Evolutionary conservation across 2,888 invertebrate species (phyloP).

Genomic region (Nysson spinosus): DNA sequence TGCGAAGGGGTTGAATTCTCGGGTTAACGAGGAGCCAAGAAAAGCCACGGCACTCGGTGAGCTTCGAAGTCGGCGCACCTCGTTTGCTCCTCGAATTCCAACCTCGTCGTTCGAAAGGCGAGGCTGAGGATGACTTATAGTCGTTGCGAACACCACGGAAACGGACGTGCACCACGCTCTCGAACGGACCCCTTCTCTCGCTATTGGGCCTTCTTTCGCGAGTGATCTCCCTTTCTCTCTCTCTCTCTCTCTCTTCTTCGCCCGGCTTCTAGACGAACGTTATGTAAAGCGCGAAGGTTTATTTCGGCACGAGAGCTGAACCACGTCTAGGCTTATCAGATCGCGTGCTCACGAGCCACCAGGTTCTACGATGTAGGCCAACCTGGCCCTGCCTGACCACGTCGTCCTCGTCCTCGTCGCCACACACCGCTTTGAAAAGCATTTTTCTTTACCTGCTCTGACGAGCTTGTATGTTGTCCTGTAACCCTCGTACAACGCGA

Average conservation of each 20-base stretch:
- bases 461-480: too few species aligned
- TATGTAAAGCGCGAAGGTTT: slow-evolving; percentile 76
- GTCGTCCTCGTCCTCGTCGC: slow-evolving; percentile 32
- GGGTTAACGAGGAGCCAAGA: too few species aligned
- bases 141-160: slow-evolving; percentile 60
- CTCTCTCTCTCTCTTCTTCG: slow-evolving; percentile 7
- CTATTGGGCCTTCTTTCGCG: too few species aligned
- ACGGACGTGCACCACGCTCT: slow-evolving; percentile 61
- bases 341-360: slow-evolving; percentile 73
- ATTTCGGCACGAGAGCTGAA: slow-evolving; percentile 73
- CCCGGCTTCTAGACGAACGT: slow-evolving; percentile 65
- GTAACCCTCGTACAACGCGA: too few species aligned
- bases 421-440: slow-evolving; percentile 48
- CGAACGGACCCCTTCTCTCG: too few species aligned
- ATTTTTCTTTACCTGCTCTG: too few species aligned
- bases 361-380: slow-evolving; percentile 70
- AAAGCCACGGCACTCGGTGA: too few species aligned
- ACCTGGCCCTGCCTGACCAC: slow-evolving; percentile 31
- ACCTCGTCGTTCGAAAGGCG: not conserved
- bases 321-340: slow-evolving; percentile 72
- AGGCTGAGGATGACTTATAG: slow-evolving; percentile 53
- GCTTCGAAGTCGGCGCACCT: too few species aligned
- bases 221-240: slow-evolving; percentile 11
- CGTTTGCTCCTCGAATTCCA: too few species aligned
- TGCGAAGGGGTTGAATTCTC: too few species aligned